Base-by-base conservation (phyloP, 2,113 vertebrate genomes). In the Equus przewalskii region DNA sequence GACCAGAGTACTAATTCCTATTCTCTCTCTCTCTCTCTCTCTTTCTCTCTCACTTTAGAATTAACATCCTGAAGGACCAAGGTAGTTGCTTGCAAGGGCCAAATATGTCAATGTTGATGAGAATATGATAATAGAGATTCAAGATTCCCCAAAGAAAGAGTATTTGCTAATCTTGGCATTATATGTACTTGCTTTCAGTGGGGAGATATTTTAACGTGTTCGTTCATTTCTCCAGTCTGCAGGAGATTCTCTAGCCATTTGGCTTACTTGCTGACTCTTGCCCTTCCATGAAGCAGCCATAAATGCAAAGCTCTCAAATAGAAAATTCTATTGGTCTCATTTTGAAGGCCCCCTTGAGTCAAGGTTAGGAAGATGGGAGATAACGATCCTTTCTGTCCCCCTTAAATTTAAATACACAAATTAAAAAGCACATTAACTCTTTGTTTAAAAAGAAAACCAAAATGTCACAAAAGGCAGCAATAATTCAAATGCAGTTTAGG, bases 401-500 rank as follows among this genome's bases (percentile, higher is more conserved):
- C 87, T 67, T 73, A 69, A 95, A 85, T 30, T 89, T 86, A 73
- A 92, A 90, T 22, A 72, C 14, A 44, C 46, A 91, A 96, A 82
- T 89, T 65, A 19, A 90, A 95, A 94, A 36, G 41, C 51, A 86
- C 33, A 76, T 97, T 91, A 69, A 81, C 64, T 84, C 88, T 96
- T 82, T 95, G 46, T 89, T 96, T 82, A 65, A 91, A 88, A 97
- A 81, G 91, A 80, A 95, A 92, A 89, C 75, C 13, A 54, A 89
- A 97, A 79, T 89, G 49, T 81, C 64, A 89, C 84, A 56, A 73
- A 85, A 94, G 51, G 33, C 56, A 64, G 80, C 78, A 94, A 70
- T 96, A 95, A 97, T 95, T 96, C 69, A 96, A 89, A 97, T 54
- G 26, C 70, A 88, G 51, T 95, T 94, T n/a, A 96, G 70, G 41